Evolutionary conservation across 2,888 invertebrate genomes (phyloP), one percentile per base, ranked within the genome.

Genomic region (Eupeodes latifasciatus): DNA sequence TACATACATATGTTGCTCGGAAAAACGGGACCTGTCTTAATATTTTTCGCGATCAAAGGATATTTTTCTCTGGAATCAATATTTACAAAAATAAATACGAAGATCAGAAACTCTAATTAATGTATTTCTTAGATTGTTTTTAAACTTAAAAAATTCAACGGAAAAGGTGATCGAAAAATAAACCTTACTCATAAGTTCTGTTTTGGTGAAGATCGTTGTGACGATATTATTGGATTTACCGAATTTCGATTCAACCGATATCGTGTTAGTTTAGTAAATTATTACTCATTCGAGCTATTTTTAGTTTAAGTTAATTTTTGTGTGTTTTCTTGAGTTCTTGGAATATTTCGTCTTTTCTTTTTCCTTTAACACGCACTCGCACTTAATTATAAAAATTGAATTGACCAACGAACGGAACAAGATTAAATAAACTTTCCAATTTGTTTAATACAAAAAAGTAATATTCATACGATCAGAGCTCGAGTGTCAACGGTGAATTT

Each of bases 351-450:
- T 27, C 34, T 66, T 51, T 27, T 36, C 61, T 36, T 75, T 62
- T 69, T 69, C 75, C 47, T 66, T 82, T 66, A 87, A 81, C 85
- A 81, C 85, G 78, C 81, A 78, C 71, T 78, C 79, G 27, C 27
- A 27, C 27, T 27, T 27, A 3, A 27, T 40, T 6, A 5, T 40
- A 40, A 9, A 27, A 27, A 27, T 27, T 40, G 6, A 40, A 69
- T 55, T 69, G 67, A 67, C 47, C 47, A 71, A 62, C 61, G 59
- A 67, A 79, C 34, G 44, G 51, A 62, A 67, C 51, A 59, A 78
- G 74, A 27, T 27, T 72, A 74, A 83, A 87, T 72, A 83, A 84
- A 87, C 87, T 84, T 84, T 84, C 87, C 87, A 77, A 87, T 84
- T 84, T 83, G 59, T 44, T 19, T 44, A 47, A 16, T 19, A 64